Base-by-base conservation (phyloP, 2,888 invertebrate species). In the Oegoconia quadripuncta region DNA sequence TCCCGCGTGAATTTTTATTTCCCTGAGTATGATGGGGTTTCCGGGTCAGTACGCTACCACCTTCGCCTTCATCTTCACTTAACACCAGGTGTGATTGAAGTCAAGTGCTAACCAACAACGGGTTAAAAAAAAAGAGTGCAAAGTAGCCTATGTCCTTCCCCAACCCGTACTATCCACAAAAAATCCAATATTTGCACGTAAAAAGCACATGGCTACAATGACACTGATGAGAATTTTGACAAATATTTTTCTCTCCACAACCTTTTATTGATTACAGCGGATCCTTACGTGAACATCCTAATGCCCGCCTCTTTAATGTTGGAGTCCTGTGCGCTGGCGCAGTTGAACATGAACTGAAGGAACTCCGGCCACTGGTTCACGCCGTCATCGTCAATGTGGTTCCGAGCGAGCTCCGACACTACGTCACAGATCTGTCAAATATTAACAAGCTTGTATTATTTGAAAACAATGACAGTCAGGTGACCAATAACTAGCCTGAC, bases 321-420 rank as follows among this genome's bases (percentile, higher is more conserved):
- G 16, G 95, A 89, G 62, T 93, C 92, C 31, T 93, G 90, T 27
- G 96, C 93, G 74, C 92, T 95, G 34, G 97, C 97, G 79, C 97
- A 97, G 72, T 97, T 95, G 81, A 98, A 99, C 66, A 99, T 90
- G 74, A 98, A 98, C 77, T 93, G 93, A 48, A 99, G 89, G 71
- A 99, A 96, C 74, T 98, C 98, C 7, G 97, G 97, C 99, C 98
- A 99, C 54, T 93, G 93, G 83, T 97, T 98, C 70, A 95, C 96
- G 34, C 97, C 97, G 71, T 97, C 97, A 58, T 98, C 98, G 66
- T 98, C 98, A 52, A 98, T 93, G 48, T 97, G 90, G 86, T 97
- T 97, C 62, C 98, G 90, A 3, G 98, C 97, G 34, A 98, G 91
- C 86, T 99, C 99, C n/a, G 98, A 95, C 23, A 95, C 94, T 36